Evolutionary conservation across 2,888 invertebrate species (phyloP).

Genomic region (Holacanthella duospinosa): DNA sequence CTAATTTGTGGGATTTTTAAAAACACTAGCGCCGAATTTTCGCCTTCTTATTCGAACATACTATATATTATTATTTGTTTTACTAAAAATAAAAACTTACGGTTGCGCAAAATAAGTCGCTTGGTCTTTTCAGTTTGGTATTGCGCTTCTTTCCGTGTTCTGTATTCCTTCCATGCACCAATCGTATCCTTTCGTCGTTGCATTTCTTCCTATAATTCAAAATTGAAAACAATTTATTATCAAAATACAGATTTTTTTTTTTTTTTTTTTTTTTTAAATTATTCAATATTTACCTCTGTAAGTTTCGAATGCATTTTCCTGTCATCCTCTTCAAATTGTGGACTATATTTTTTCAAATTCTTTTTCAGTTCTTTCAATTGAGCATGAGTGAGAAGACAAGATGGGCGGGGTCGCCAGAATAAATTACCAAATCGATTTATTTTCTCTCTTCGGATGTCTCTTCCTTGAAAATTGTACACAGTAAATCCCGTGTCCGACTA

Average conservation of each 20-base stretch:
- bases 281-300: slow-evolving; percentile 58
- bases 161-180: slow-evolving; percentile 73
- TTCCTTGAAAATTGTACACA: slow-evolving; percentile 94
- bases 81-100: slow-evolving; percentile 62
- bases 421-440: slow-evolving; percentile 89
- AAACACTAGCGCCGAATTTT: too few relatives aligned
- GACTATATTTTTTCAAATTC: slow-evolving; percentile 92
- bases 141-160: slow-evolving; percentile 60
- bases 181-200: slow-evolving; percentile 81
- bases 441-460: slow-evolving; percentile 65
- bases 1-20: too few relatives aligned
- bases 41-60: too few relatives aligned
- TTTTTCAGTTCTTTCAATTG: slow-evolving; percentile 92
- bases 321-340: slow-evolving; percentile 93
- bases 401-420: slow-evolving; percentile 90
- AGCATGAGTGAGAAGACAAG: slow-evolving; percentile 67
- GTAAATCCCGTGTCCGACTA: slow-evolving; percentile 71
- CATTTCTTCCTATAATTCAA: slow-evolving; percentile 57
- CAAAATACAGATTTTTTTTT: neutral
- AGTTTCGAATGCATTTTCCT: slow-evolving; percentile 82
- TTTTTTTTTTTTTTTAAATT: too few relatives aligned
- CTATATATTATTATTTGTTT: too few relatives aligned
- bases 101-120: slow-evolving; percentile 72
- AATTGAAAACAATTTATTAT: slow-evolving; percentile 3
- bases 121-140: slow-evolving; percentile 67